Evolutionary conservation across 2,888 invertebrate genomes (phyloP).

Genomic region (Machimus rusticus): DNA sequence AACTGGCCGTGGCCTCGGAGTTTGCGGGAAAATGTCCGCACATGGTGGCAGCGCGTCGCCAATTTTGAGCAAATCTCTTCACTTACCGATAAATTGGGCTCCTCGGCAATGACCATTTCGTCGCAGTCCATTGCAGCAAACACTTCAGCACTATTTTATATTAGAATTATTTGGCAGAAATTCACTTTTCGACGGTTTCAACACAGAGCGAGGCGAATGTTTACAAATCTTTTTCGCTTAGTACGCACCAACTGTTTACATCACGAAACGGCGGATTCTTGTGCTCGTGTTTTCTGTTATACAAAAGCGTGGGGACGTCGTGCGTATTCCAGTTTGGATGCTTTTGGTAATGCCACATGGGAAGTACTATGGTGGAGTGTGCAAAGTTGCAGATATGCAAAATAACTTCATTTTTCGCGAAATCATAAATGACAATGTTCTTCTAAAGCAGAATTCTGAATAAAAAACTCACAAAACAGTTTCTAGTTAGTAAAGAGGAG

Average conservation of each 20-base stretch:
- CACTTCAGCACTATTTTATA: slow-evolving; percentile 14
- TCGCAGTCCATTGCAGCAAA: slow-evolving; percentile 57
- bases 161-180: neutral
- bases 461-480: neutral
- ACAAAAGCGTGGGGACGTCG: neutral
- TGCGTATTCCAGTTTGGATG: neutral
- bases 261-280: neutral
- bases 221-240: neutral
- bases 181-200: neutral
- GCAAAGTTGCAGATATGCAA: neutral
- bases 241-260: slow-evolving; percentile 13
- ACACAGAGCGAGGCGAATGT: neutral
- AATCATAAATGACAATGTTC: neutral
- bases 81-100: slow-evolving; percentile 58
- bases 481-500: neutral
- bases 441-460: neutral
- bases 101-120: slow-evolving; percentile 59
- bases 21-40: slow-evolving; percentile 16
- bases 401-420: neutral
- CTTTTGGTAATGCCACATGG: neutral
- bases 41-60: slow-evolving; percentile 38
- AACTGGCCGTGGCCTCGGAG: neutral
- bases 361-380: neutral
- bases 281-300: neutral
- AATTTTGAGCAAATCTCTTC: neutral